phyloP scores from a whole-genome alignment of 1,140 invertebrate species.

The Oncopeltus fasciatus region DNA sequence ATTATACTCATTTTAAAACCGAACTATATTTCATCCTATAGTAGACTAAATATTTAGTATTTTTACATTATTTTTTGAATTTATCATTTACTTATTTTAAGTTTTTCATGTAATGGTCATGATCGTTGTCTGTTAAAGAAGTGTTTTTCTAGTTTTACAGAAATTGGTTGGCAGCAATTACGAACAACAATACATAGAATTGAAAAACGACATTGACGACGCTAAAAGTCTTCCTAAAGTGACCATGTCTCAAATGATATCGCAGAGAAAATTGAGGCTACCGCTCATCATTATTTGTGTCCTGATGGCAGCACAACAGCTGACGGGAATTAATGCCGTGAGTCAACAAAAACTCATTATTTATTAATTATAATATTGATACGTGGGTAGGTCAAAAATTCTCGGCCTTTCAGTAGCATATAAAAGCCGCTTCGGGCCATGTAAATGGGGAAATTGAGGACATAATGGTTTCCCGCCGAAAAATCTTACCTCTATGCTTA shows the following conservation, averaged over 20 bases:
- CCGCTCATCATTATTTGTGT: constrained; percentile 67
- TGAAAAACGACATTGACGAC: constrained; percentile 62
- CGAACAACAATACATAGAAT: constrained; percentile 71
- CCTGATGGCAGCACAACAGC: constrained; percentile 76
- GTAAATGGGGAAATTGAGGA: too few relatives aligned
- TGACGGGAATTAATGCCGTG: constrained; percentile 80
- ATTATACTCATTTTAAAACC: too few relatives aligned
- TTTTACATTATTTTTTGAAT: neutral
- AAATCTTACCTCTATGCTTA: too few relatives aligned
- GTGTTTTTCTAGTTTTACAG: constrained; percentile 48
- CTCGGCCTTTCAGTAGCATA: too few relatives aligned
- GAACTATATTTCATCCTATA: too few relatives aligned
- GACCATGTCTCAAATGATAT: constrained; percentile 51
- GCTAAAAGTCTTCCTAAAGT: constrained; percentile 54
- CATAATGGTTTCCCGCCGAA: too few relatives aligned
- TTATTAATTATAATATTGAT: too few relatives aligned
- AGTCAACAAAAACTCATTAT: constrained; percentile 26
- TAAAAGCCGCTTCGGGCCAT: too few relatives aligned
- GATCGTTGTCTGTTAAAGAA: too few relatives aligned
- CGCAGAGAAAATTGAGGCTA: constrained; percentile 50
- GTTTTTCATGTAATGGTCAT: too few relatives aligned
- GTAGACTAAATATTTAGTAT: neutral
- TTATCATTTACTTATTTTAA: neutral
- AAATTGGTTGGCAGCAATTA: constrained; percentile 64
- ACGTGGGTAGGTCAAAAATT: too few relatives aligned